A percentile compares a stretch with the other conserved stretches of the same genome.
Conservation (phyloP, 2,113 vertebrate genomes). For the Lanius ludovicianus region DNA sequence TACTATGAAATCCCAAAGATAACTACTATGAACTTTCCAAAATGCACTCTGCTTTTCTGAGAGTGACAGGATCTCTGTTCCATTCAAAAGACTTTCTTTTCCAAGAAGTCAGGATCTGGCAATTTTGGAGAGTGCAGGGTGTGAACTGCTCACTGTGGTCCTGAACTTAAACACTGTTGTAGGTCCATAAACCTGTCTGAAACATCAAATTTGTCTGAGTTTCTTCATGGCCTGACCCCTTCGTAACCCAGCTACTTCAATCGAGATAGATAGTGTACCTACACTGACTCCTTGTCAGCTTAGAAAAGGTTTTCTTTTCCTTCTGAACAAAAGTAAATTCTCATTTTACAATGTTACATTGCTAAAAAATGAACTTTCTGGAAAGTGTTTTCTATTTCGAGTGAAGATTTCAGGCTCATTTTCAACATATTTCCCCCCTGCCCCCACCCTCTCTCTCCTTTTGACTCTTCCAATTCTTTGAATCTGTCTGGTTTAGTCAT, state of each 20-base stretch:
- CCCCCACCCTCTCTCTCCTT: not conserved
- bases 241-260: accelerated
- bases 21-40: not conserved
- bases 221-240: not conserved
- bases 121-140: not conserved
- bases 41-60: not conserved
- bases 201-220: not conserved
- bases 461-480: not conserved
- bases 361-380: not conserved
- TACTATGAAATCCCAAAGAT: not conserved
- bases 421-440: not conserved
- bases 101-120: not conserved
- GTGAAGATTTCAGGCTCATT: not conserved
- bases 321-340: not conserved
- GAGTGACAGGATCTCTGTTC: not conserved
- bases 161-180: not conserved
- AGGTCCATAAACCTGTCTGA: not conserved
- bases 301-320: not conserved
- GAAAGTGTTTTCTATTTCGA: slow-evolving; percentile 6
- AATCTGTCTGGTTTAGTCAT: not conserved
- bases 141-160: not conserved
- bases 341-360: not conserved
- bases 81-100: not conserved
- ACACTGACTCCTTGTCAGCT: not conserved
- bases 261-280: not conserved